Evolutionary conservation across 2,888 invertebrate genomes (phyloP).

Genomic region (Chrysomela aeneicollis): DNA sequence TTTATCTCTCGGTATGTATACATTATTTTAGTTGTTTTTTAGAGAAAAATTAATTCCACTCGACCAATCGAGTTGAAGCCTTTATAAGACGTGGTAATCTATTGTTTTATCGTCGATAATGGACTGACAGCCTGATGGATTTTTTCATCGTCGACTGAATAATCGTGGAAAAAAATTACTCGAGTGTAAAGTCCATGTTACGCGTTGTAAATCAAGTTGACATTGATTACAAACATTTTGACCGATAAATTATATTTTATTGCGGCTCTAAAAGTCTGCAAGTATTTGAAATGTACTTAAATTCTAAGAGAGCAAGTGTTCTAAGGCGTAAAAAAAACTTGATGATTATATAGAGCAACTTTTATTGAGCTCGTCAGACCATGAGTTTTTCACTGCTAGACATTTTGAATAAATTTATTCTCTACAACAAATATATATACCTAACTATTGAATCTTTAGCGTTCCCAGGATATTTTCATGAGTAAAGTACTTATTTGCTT

Average conservation of each 20-base stretch:
- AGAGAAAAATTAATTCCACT: no score
- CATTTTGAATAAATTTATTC: not conserved
- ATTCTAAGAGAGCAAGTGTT: conserved; percentile 33
- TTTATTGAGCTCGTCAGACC: not conserved
- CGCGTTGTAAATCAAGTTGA: conserved; percentile 45
- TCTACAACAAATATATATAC: no score
- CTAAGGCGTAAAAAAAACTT: not conserved
- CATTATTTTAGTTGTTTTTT: no score
- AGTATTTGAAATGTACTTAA: conserved; percentile 39
- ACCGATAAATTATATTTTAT: conserved; percentile 48
- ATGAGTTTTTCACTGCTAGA: not conserved
- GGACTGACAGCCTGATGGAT: conserved; percentile 30
- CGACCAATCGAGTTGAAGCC: not conserved
- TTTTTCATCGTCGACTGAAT: conserved; percentile 20
- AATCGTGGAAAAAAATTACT: conserved; percentile 10
- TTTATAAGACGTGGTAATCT: conserved; percentile 11
- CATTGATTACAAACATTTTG: conserved; percentile 48
- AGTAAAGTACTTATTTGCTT: no score
- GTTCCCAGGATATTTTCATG: no score
- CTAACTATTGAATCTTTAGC: no score
- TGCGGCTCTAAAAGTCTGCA: conserved; percentile 41
- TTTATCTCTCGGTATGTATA: no score
- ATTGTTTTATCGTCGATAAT: conserved; percentile 28
- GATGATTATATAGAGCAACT: conserved; percentile 3
- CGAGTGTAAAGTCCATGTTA: conserved; percentile 21